Evolutionary conservation across 2,113 vertebrate species (phyloP).

Genomic region (Trogon melanurus): DNA sequence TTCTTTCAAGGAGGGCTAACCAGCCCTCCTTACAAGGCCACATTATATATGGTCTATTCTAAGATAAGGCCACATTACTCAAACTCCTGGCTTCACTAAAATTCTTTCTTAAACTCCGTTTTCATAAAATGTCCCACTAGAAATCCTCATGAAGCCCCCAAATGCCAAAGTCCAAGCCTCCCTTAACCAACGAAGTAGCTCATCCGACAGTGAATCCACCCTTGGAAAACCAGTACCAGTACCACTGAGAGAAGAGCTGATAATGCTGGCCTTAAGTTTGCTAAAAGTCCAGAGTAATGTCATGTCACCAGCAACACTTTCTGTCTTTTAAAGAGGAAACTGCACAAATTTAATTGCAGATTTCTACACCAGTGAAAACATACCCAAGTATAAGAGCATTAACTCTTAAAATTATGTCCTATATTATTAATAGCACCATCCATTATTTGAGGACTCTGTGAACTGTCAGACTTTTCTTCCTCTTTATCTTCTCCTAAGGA

Average conservation of each 20-base stretch:
- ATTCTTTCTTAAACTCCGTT: constrained; percentile 63
- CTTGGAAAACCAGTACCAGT: constrained; percentile 4
- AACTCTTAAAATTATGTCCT: neutral
- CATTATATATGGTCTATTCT: constrained; percentile 56
- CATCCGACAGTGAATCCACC: neutral
- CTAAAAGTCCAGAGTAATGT: neutral
- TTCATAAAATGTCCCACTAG: constrained; percentile 57
- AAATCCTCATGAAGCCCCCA: neutral
- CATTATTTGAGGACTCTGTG: neutral
- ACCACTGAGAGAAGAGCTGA: neutral
- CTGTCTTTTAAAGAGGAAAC: neutral
- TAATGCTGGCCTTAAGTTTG: neutral
- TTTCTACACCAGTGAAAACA: neutral
- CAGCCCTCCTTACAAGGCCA: constrained; percentile 42
- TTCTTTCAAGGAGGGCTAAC: neutral
- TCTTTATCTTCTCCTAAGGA: neutral
- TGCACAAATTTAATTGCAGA: neutral
- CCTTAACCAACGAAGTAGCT: neutral
- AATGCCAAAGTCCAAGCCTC: neutral
- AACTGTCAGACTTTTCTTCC: neutral
- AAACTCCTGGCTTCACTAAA: constrained; percentile 66
- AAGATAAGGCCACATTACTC: constrained; percentile 65
- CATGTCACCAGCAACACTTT: neutral
- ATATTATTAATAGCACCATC: constrained; percentile 29
- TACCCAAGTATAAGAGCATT: neutral